These are phyloP conservation scores for Myrmecobius fasciatus DNA, from an alignment of 2,113 vertebrate genomes.

Conservation along the genomic window DNA sequence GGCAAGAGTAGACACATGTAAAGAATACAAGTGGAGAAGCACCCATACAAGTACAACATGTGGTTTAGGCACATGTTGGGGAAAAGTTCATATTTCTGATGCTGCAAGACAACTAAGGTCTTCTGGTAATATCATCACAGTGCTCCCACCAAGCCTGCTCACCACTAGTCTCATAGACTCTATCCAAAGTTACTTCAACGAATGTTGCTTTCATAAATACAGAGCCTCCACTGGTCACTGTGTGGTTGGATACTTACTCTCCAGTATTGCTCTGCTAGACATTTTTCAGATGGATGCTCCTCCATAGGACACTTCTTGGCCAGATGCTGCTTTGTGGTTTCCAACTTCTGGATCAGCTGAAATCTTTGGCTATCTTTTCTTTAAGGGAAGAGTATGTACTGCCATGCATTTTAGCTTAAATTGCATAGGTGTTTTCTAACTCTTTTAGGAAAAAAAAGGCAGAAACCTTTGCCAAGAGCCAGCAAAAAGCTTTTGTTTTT, in stretches of 20 bases:
- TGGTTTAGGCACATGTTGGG: neutral
- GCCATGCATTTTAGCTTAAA: neutral
- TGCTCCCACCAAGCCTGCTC: neutral
- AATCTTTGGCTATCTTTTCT: neutral
- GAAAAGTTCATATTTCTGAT: neutral
- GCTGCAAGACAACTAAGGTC: neutral
- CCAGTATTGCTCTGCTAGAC: neutral
- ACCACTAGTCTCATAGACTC: neutral
- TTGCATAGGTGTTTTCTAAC: neutral
- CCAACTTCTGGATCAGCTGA: neutral
- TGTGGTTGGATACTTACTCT: neutral
- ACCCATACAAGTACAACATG: neutral
- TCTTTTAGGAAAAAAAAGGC: neutral
- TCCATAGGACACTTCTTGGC: neutral
- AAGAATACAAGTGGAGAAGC: neutral
- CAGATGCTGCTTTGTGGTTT: neutral
- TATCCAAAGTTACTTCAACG: neutral
- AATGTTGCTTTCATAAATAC: neutral
- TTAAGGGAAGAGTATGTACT: neutral
- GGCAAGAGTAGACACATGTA: neutral
- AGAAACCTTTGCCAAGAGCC: neutral
- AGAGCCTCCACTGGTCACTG: neutral
- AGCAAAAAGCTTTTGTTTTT: neutral
- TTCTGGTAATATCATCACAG: neutral
- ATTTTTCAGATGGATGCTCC: neutral